Evolutionary conservation across 2,888 invertebrate genomes (phyloP).

Genomic region (Apocheima hispidaria): DNA sequence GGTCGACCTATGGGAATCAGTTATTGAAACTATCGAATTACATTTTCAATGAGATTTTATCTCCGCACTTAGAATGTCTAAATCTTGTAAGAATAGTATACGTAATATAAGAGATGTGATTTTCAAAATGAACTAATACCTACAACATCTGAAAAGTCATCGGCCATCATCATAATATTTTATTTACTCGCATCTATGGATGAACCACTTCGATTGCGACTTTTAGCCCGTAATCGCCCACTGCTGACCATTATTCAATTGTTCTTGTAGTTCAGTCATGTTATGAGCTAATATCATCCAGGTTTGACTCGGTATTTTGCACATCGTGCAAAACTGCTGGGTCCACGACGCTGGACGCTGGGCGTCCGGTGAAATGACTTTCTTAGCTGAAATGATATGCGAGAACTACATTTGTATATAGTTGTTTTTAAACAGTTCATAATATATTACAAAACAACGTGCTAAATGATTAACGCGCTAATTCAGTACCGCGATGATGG

Average conservation of each 20-base stretch:
- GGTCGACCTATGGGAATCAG: conserved; percentile 7
- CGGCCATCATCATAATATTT: too few species aligned
- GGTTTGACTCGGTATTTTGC: not conserved
- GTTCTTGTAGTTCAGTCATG: too few species aligned
- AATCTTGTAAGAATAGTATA: too few species aligned
- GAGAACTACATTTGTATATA: not conserved
- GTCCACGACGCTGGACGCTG: too few species aligned
- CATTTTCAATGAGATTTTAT: not conserved
- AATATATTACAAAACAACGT: conserved; percentile 14
- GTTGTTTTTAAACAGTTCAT: conserved; percentile 5
- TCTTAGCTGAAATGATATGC: not conserved
- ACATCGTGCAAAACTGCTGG: too few species aligned
- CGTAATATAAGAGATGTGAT: too few species aligned
- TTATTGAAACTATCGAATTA: not conserved
- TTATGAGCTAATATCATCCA: not conserved
- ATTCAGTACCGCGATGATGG: conserved; percentile 38
- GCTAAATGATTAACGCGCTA: conserved; percentile 32
- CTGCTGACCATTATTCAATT: too few species aligned
- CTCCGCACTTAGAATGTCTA: not conserved
- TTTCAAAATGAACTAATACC: too few species aligned
- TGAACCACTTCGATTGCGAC: too few species aligned
- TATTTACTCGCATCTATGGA: too few species aligned
- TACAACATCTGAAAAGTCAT: too few species aligned
- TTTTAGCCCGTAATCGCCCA: too few species aligned
- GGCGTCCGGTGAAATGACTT: not conserved